Conservation (phyloP, 2,888 invertebrate genomes). For the Brachynemurus nebulosus region DNA sequence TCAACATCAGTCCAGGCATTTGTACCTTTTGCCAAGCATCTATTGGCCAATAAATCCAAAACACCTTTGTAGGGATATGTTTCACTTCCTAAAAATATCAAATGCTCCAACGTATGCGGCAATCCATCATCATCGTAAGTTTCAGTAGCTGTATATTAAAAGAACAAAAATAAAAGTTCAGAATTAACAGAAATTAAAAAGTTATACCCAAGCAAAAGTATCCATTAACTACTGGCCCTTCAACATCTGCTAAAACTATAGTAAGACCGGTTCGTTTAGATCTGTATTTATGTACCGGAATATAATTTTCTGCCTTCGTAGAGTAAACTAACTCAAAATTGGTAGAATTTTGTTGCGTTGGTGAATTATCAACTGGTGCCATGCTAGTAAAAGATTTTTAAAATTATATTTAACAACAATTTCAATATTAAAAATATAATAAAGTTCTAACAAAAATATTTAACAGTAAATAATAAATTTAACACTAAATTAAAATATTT, state of each 20-base stretch:
- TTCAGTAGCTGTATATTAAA: conserved; percentile 58
- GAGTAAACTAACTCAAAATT: conserved; percentile 42
- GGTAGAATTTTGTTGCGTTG: conserved; percentile 28
- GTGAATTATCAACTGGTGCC: conserved; percentile 29
- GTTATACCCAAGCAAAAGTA: conserved; percentile 68
- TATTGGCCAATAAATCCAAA: conserved; percentile 74
- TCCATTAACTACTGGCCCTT: conserved; percentile 82
- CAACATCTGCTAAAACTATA: conserved; percentile 71
- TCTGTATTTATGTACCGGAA: conserved; percentile 68
- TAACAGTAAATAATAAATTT: no score
- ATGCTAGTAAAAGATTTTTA: no score
- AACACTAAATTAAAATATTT: no score
- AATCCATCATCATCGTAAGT: conserved; percentile 84
- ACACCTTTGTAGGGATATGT: conserved; percentile 83
- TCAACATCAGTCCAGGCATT: conserved; percentile 84
- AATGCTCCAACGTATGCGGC: conserved; percentile 85
- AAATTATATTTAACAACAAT: no score
- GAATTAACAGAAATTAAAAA: not conserved
- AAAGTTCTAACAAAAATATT: no score
- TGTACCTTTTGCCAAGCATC: conserved; percentile 81
- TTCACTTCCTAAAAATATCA: conserved; percentile 82
- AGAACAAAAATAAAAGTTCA: not conserved
- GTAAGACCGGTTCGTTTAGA: conserved; percentile 67
- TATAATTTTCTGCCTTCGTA: conserved; percentile 51
- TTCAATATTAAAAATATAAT: no score